Base-by-base conservation (phyloP, 64 coral and sea anemone species). In the Dendrophyllia cribrosa region DNA sequence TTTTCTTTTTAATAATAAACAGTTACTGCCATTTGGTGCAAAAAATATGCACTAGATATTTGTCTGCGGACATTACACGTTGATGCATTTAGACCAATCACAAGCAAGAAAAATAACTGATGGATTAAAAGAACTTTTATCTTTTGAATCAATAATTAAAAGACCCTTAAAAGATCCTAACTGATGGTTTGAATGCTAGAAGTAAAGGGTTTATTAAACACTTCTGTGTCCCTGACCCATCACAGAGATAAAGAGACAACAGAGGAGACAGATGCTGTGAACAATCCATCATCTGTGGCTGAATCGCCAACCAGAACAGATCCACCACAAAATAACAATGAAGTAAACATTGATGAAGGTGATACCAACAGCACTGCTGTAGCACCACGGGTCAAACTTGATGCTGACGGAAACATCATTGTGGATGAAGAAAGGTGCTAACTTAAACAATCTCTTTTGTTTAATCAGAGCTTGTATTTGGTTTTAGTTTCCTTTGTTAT, bases 371-470 rank as follows among this genome's bases (percentile, higher is more conserved):
- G 58, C 55, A 34, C 70, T 12, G 49, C 77, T n/a, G 70, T 86
- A 14, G 97, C 97, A 7, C 97, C 97, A 13, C 97, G 89, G 46
- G 97, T 99, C 5, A 99, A 93, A 43, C 89, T 99, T 59, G 91
- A 87, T 78, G 97, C 91, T 51, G 97, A 99, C 46, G 97, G 97
- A 12, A 82, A 75, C 67, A 99, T 99, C 55, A 95, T 99, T 4
- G 21, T 99, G 24, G 97, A 99, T 79, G 97, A 99, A 58, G 97
- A 99, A 91, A 99, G 97, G 97, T 98, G 52, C 21, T 11, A 12
- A 3, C 3, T 43, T 61, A 7, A 14, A 48, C 20, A 85, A 60
- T 13, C 34, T 34, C 34, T 34, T 34, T 34, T 34, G 34, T 34
- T 34, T 34, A 34, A 34, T 1, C 34, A 34, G 34, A 34, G 34